Percentiles rank a stretch among this genome's conserved stretches.
phyloP scores from a whole-genome alignment of 2,797 vertebrate species.

The Chrysocyon brachyurus region DNA sequence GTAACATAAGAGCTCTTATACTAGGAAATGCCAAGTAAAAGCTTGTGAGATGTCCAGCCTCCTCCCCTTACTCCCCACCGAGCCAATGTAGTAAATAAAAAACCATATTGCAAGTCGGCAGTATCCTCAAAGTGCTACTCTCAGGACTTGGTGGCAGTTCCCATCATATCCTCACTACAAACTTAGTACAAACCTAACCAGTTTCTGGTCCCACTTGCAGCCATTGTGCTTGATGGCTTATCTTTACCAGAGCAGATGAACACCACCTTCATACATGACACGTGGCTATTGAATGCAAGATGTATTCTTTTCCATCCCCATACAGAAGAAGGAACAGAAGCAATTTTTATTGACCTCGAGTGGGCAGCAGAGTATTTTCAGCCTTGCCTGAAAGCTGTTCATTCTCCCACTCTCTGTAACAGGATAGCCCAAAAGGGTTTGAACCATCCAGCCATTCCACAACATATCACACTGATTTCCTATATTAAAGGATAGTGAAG shows the following conservation, averaged over 20 bases:
- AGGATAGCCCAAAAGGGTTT: not conserved
- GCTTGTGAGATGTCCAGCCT: not conserved
- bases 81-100: not conserved
- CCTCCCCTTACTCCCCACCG: not conserved
- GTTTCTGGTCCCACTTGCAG: not conserved
- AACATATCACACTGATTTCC: not conserved
- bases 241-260: not conserved
- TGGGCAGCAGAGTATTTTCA: not conserved
- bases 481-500: not conserved
- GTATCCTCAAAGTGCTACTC: not conserved
- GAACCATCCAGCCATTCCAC: not conserved
- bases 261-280: too few species aligned
- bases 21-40: not conserved
- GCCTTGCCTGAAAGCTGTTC: not conserved
- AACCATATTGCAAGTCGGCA: not conserved
- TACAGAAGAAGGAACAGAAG: not conserved
- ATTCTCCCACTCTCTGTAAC: not conserved
- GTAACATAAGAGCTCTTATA: not conserved
- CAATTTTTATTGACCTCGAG: not conserved
- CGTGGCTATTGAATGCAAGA: not conserved
- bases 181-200: not conserved
- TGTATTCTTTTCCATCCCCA: not conserved
- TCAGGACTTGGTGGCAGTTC: not conserved
- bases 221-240: not conserved
- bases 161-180: not conserved